Evolutionary conservation across 2,888 invertebrate genomes (phyloP).

Genomic region (Aphidoletes aphidimyza): DNA sequence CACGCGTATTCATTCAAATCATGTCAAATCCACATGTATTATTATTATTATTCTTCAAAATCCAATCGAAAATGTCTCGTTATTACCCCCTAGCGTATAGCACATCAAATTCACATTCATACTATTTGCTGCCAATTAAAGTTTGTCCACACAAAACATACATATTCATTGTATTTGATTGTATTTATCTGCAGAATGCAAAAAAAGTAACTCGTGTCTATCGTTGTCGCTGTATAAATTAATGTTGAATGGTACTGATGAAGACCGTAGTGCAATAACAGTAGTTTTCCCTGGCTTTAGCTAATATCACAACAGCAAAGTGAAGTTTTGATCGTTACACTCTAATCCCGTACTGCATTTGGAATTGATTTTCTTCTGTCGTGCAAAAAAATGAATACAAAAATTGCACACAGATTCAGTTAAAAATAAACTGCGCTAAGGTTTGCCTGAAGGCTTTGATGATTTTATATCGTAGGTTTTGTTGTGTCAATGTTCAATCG

Average conservation of each 20-base stretch:
- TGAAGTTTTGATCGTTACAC: no score
- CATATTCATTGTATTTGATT: slow-evolving; percentile 6
- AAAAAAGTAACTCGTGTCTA: not conserved
- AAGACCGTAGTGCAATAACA: not conserved
- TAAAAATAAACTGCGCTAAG: not conserved
- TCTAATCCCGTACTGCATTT: not conserved
- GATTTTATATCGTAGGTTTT: not conserved
- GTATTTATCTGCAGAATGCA: not conserved
- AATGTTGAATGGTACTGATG: not conserved
- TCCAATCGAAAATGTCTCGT: no score
- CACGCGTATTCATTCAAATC: no score
- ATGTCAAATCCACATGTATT: no score
- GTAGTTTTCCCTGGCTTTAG: not conserved
- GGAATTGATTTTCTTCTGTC: not conserved
- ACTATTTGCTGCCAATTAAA: slow-evolving; percentile 28
- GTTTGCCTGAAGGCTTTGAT: not conserved
- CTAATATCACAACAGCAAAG: slow-evolving; percentile 2
- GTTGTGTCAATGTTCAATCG: slow-evolving; percentile 23
- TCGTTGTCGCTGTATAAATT: slow-evolving; percentile 32
- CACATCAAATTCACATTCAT: not conserved
- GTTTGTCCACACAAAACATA: slow-evolving; percentile 20
- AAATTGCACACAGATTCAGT: not conserved
- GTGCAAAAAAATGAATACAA: not conserved
- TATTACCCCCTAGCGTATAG: not conserved
- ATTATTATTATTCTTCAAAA: no score